Base-by-base conservation (phyloP, 2,113 vertebrate species). In the Gallinago jamesoni region DNA sequence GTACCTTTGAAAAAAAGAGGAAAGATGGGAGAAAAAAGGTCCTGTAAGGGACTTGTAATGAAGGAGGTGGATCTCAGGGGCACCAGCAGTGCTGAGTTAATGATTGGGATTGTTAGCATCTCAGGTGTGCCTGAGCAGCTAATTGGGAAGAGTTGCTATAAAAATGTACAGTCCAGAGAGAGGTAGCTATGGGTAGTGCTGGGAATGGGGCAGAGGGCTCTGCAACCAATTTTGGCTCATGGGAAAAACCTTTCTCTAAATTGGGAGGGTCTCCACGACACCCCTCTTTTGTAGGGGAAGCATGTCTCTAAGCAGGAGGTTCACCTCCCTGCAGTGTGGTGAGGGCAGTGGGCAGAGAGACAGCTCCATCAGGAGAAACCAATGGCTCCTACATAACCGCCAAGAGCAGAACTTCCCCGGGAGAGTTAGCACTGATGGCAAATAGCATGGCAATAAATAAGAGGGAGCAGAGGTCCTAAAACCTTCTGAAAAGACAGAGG, bases 241-340 rank as follows among this genome's bases (percentile, higher is more conserved):
- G 20, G 30, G 25, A 76, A 84, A 74, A 75, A 1, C 3, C 10
- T 76, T 84, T 64, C 10, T 47, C 4, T 64, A 41, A 55, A 9
- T 3, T 41, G 48, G 52, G 16, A 23, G 14, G 4, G 20, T 43
- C 21, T 66, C 10, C 62, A 63, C 57, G 11, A 11, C 1, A 0
- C 7, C 2, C 2, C 1, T 60, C 3, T 77, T 37, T 24, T 31
- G 33, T 33, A 69, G 39, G 16, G 20, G 27, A 41, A 79, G 35
- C 7, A 6, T 9, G 9, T 60, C 23, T 47, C 10, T 19, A 45
- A 50, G 74, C 20, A 69, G 67, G 31, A 50, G 24, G 16, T 7
- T 77, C 6, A 8, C 9, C 8, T 39, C 28, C 12, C 6, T 0
- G 0, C 2, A 4, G 10, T 17, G 14, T 25, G n/a, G 39, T 37